phyloP scores from a whole-genome alignment of 2,797 vertebrate genomes.

The Masticophis lateralis region DNA sequence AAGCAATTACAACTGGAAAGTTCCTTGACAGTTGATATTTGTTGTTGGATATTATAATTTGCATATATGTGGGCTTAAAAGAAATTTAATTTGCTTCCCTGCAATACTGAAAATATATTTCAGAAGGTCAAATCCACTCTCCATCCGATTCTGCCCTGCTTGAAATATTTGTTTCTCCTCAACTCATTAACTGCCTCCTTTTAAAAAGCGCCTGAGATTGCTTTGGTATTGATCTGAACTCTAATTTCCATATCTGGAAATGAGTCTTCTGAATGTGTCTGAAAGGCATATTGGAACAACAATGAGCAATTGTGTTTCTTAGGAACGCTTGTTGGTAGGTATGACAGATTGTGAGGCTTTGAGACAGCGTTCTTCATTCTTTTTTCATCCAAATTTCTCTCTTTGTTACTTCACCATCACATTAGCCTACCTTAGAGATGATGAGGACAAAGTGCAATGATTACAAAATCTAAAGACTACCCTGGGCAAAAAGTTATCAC shows the following conservation, averaged over 20 bases:
- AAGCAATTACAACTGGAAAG: slow-evolving; percentile 30
- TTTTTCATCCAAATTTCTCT: neutral
- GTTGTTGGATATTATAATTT: slow-evolving; percentile 14
- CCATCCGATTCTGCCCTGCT: slow-evolving; percentile 26
- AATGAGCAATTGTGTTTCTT: slow-evolving; percentile 4
- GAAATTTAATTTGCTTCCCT: slow-evolving; percentile 48
- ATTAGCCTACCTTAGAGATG: neutral
- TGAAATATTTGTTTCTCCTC: slow-evolving; percentile 33
- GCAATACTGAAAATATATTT: slow-evolving; percentile 19
- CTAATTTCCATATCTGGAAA: neutral
- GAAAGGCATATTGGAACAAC: neutral
- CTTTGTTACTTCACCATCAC: slow-evolving; percentile 13
- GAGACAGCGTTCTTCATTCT: slow-evolving; percentile 4
- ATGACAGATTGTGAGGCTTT: slow-evolving; percentile 29
- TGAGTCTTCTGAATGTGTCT: slow-evolving; percentile 8
- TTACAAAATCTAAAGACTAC: neutral
- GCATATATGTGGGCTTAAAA: slow-evolving; percentile 13
- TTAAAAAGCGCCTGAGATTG: slow-evolving; percentile 20
- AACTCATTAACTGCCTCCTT: neutral
- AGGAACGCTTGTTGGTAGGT: slow-evolving; percentile 5
- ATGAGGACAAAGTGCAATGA: rapidly evolving
- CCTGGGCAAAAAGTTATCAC: neutral
- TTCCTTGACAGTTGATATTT: slow-evolving; percentile 31
- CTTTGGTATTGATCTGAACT: slow-evolving; percentile 13
- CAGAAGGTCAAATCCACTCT: slow-evolving; percentile 29